phyloP scores from a whole-genome alignment of 35 echinoderm and acorn worm species.

The Anneissia japonica region DNA sequence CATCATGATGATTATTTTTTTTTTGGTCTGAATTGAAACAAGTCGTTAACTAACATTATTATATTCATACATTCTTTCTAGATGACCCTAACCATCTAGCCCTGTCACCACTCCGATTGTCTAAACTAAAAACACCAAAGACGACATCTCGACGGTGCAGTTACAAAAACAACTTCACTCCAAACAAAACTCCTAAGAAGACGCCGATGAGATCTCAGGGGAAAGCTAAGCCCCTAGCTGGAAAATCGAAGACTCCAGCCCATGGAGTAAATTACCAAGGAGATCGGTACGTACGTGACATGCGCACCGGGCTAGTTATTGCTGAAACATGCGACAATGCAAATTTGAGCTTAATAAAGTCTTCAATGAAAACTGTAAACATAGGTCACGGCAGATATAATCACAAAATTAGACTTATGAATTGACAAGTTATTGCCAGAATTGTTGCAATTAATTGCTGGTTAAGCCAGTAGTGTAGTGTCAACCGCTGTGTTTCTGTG shows the following conservation, averaged over 20 bases:
- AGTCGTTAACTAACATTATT: neutral
- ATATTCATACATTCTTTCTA: neutral
- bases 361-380: neutral
- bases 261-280: slow-evolving; percentile 42
- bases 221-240: neutral
- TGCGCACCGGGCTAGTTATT: neutral
- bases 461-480: too few species aligned
- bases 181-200: slow-evolving; percentile 31
- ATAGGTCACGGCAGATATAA: neutral
- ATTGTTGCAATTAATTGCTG: neutral
- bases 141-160: neutral
- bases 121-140: neutral
- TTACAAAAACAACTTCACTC: neutral
- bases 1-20: neutral
- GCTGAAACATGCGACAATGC: neutral
- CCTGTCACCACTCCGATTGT: neutral
- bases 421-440: neutral
- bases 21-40: neutral
- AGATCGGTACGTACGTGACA: slow-evolving; percentile 28
- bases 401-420: neutral
- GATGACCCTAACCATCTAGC: slow-evolving; percentile 5
- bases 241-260: neutral
- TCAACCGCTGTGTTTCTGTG: too few species aligned
- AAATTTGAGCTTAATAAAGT: neutral
- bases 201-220: neutral